Conservation (phyloP, 2,113 vertebrate genomes). For the Sorex araneus region DNA sequence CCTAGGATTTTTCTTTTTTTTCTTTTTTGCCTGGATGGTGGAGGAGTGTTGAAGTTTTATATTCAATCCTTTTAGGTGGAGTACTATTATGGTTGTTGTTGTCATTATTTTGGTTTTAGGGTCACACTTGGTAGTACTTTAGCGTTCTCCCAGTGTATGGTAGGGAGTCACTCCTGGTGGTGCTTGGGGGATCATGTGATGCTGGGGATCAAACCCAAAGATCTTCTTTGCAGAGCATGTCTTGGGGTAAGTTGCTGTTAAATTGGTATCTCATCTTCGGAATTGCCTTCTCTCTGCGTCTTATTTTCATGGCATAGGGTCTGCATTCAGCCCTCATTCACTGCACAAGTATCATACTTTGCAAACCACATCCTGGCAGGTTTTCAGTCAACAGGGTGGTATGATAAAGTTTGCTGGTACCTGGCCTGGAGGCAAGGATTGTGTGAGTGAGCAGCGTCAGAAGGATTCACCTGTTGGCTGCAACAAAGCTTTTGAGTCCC, state of each 20-base stretch:
- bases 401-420: too few species aligned
- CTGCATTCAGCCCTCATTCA: not conserved
- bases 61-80: not conserved
- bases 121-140: too few species aligned
- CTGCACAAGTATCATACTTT: not conserved
- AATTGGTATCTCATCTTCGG: constrained; percentile 35
- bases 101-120: not conserved
- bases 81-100: not conserved
- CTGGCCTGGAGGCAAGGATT: not conserved
- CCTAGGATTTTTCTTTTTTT: too few species aligned
- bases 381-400: not conserved
- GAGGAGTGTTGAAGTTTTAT: not conserved
- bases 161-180: too few species aligned
- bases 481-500: too few species aligned
- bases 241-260: not conserved
- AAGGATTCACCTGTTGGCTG: not conserved
- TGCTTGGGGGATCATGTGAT: too few species aligned
- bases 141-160: too few species aligned
- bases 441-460: not conserved
- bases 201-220: too few species aligned
- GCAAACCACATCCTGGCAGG: not conserved
- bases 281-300: not conserved
- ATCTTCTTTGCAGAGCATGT: too few species aligned
- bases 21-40: not conserved
- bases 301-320: not conserved